Evolutionary conservation across 1,140 invertebrate genomes (phyloP).

Genomic region (Drosophila ercepeae): DNA sequence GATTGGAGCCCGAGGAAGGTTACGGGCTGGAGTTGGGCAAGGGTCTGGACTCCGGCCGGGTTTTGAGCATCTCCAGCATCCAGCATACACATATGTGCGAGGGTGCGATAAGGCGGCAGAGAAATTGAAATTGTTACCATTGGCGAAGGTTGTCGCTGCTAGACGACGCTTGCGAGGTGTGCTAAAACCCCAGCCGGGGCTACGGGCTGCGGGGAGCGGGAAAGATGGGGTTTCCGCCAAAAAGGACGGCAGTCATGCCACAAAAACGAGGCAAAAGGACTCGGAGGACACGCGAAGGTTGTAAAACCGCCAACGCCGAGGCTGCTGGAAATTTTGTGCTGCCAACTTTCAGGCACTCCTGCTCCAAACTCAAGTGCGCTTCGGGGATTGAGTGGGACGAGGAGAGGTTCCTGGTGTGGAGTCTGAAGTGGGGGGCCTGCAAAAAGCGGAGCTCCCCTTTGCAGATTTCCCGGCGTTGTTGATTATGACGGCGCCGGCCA

Average conservation of each 20-base stretch:
- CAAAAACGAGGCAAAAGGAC: constrained; percentile 14
- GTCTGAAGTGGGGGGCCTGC: not conserved
- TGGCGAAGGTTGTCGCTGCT: constrained; percentile 76
- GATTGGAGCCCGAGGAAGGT: constrained; percentile 26
- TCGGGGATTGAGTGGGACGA: constrained; percentile 46
- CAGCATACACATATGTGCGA: constrained; percentile 64
- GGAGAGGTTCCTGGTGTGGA: not conserved
- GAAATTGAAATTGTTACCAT: constrained; percentile 80
- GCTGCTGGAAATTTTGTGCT: constrained; percentile 68
- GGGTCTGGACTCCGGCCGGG: constrained; percentile 28
- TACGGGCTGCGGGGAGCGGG: not conserved
- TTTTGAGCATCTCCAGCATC: constrained; percentile 2
- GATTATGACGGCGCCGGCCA: constrained; percentile 75
- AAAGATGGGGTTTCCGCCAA: constrained; percentile 15
- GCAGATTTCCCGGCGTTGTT: constrained; percentile 53
- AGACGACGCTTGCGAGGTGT: constrained; percentile 67
- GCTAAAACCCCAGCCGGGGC: constrained; percentile 36
- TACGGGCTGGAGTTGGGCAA: constrained; percentile 29
- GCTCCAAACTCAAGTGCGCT: constrained; percentile 75
- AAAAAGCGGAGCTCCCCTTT: constrained; percentile 1
- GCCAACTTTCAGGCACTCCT: constrained; percentile 71
- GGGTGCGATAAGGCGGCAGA: constrained; percentile 77
- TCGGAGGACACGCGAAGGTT: constrained; percentile 66
- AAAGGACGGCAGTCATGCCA: constrained; percentile 13
- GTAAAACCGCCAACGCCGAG: constrained; percentile 72